Base-by-base conservation (phyloP, 2,113 vertebrate species). In the Tachycineta bicolor region DNA sequence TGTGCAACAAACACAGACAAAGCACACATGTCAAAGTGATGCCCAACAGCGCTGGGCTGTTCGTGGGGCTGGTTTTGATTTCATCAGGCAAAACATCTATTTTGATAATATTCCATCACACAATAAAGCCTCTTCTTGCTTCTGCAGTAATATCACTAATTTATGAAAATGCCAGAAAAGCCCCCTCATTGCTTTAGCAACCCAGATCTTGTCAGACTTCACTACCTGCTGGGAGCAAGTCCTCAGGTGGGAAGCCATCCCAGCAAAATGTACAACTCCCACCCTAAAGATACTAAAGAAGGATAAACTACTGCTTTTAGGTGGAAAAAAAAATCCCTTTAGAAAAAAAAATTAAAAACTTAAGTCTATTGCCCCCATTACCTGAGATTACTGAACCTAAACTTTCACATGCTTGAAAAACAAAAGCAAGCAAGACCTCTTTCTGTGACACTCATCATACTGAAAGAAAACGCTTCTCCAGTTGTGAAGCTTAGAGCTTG, bases 21-120 rank as follows among this genome's bases (percentile, higher is more conserved):
- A 73, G 13, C 34, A 13, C 0, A 3, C 25, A 13, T 22, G 15
- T 63, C 41, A 83, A 56, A 89, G 17, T 1, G 0, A 68, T 22
- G 17, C 2, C 24, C 10, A 34, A 1, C 0, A 1, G 11, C 43
- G 28, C 5, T 39, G 8, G 25, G 11, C 31, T 74, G 18, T 12
- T 74, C 3, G 0, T 1, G 1, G 8, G 15, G 8, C 21, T 81
- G 9, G 13, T 33, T 81, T 63, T 43, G 39, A 50, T 22, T 59
- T 71, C 4, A 47, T 1, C 3, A 64, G n/a, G 18, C 6, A 19
- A 6, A 78, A 33, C 10, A 37, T 5, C 37, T 33, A 63, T 16
- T 46, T 55, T 5, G 1, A 12, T 28, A 60, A 73, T 2, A 1
- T 34, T 50, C 26, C 5, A 4, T 52, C 16, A 77, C 16, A 87